Evolutionary conservation across 2,113 vertebrate genomes (phyloP), one percentile per base, ranked within the genome.

Genomic region (Oostethus manadensis): DNA sequence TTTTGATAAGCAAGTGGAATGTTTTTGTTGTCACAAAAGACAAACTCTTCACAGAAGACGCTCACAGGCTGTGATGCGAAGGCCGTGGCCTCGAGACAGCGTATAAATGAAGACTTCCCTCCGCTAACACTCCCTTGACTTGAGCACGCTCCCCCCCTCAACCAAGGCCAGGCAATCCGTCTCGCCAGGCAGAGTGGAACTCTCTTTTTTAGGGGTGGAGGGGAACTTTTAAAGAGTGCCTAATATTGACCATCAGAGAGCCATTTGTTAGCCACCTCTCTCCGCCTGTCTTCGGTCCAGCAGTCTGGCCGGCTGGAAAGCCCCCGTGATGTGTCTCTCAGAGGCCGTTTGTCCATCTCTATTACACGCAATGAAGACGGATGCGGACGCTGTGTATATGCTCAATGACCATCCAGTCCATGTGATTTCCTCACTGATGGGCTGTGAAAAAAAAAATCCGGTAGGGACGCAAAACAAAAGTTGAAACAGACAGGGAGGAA

Each of bases 351-450:
- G 54, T 59, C 76, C 61, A 73, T 75, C 71, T 62, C 62, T 64
- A 70, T 84, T 60, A 76, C 59, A 40, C 49, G 58, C 70, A 87
- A 85, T 84, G 69, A 78, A 87, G 86, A 87, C 2, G 45, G 74
- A 87, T 87, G 60, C 62, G 66, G 57, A 60, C 65, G 22, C 26
- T 44, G 40, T 15, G 3, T 8, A 35, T 66, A 10, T 10, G 57
- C 51, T 78, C 76, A 42, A 62, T 11, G 44, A 68, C 50, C 61
- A 78, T 79, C 77, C 59, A 58, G 89, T 76, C 73, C 58, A 77
- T 70, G 56, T 60, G 1, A 3, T 55, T 62, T 43, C 46, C 44
- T 9, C 14, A n/a, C 10, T 51, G 38, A 22, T 18, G 22, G 18
- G 16, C 26, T 59, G 17, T 45, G 15, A 26, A 44, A 56, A 9